Evolutionary conservation across 1,140 invertebrate species (phyloP).

Genomic region (Halesus radiatus): DNA sequence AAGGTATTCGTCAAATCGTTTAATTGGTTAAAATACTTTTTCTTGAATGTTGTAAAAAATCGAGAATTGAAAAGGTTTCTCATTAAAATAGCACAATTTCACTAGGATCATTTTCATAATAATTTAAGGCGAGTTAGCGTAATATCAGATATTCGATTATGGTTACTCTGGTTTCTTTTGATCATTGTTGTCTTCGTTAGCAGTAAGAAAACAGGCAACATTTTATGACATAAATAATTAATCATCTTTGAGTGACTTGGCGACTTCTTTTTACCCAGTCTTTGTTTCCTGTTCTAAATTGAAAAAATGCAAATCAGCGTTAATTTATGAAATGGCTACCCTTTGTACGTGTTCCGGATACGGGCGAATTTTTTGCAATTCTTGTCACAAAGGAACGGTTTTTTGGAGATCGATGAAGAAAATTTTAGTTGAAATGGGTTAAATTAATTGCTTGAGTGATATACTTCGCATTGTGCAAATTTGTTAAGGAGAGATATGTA

Average conservation of each 20-base stretch:
- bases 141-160: too few species aligned
- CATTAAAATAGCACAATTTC: too few species aligned
- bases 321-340: slow-evolving; percentile 50
- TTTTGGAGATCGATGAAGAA: not conserved
- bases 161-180: not conserved
- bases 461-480: too few species aligned
- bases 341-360: slow-evolving; percentile 38
- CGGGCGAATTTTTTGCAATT: slow-evolving; percentile 5
- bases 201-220: slow-evolving; percentile 24
- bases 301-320: slow-evolving; percentile 55
- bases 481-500: too few species aligned
- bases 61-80: too few species aligned
- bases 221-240: slow-evolving; percentile 50
- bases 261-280: slow-evolving; percentile 27
- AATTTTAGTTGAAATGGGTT: not conserved
- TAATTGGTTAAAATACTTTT: too few species aligned
- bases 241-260: slow-evolving; percentile 51
- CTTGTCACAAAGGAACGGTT: slow-evolving; percentile 19
- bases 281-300: slow-evolving; percentile 48
- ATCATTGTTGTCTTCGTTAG: slow-evolving; percentile 20
- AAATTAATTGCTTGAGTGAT: not conserved
- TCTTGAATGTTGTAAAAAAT: too few species aligned
- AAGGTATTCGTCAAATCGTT: too few species aligned
- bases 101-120: too few species aligned
- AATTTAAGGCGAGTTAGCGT: too few species aligned